Percentiles rank a stretch among this genome's conserved stretches.
Conservation (phyloP, 2,888 invertebrate genomes). For the Cephus nigrinus region DNA sequence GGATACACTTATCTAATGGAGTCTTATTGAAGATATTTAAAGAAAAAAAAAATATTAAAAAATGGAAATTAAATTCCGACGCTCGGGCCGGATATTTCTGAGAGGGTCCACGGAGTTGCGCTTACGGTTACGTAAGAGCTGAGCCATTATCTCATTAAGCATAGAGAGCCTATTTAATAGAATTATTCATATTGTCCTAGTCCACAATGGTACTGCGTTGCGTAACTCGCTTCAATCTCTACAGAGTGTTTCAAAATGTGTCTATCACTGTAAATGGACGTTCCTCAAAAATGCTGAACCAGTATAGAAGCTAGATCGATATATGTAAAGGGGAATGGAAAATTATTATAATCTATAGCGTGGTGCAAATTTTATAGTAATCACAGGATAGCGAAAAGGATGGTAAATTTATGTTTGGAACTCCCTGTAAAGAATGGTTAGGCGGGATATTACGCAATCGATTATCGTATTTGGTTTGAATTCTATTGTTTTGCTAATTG, state of each 20-base stretch:
- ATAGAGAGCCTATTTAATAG: neutral
- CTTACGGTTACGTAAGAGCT: conserved; percentile 27
- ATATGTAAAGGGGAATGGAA: too few species aligned
- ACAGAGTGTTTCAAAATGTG: neutral
- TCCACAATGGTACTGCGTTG: neutral
- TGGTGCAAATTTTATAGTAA: too few species aligned
- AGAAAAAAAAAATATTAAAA: conserved; percentile 23
- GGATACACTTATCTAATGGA: conserved; percentile 53
- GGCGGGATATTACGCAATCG: neutral
- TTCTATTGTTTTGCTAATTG: neutral
- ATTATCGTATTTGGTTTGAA: neutral
- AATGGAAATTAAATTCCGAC: conserved; percentile 39
- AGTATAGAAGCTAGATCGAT: neutral
- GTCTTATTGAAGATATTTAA: conserved; percentile 14
- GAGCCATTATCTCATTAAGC: neutral
- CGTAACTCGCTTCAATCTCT: neutral
- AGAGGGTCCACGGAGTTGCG: conserved; percentile 55
- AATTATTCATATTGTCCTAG: neutral
- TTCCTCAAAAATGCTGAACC: neutral
- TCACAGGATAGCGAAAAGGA: neutral
- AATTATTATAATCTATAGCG: too few species aligned
- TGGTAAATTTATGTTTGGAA: neutral
- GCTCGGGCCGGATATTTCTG: conserved; percentile 47
- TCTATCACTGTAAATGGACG: neutral
- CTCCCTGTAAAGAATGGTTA: neutral